Base-by-base conservation (phyloP, 2,888 invertebrate genomes). In the Argyresthia goedartella region DNA sequence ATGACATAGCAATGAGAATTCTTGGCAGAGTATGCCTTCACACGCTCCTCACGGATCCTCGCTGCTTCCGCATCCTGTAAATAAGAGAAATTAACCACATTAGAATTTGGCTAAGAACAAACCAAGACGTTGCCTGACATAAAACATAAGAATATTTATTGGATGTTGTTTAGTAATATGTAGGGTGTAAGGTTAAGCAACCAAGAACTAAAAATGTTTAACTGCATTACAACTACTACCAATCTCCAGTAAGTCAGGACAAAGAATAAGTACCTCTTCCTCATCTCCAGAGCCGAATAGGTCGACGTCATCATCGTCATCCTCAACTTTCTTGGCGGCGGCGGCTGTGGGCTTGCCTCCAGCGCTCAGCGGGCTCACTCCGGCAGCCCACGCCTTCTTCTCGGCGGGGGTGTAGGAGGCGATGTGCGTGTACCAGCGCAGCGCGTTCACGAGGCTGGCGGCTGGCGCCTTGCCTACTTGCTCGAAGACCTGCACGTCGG, bases 1-100 rank as follows among this genome's bases (percentile, higher is more conserved):
- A 96, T 47, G 97, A 97, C 73, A 99, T 99, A 53, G 99, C 99
- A 78, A 99, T 96, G 9, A 97, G 88, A 52, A 88, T 99, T 99
- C 81, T 98, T 99, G 57, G 93, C 97, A 52, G 93, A 90, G 73
- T 99, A 99, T 1, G 95, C 97, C 66, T 95, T 93, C 49, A 99
- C 81, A 66, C 98, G 91, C 75, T 97, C 95, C 65, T 97, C 94
- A 67, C 94, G 93, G 53, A 98, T 81, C 74, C 89, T 92, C 52
- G 91, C 95, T 50, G 95, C 94, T 69, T 95, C 97, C n/a, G 91
- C 94, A 74, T 94, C 91, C 87, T 87, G 56, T 8, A 62, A 65
- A 39, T 4, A 1, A 34, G 33, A 8, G 34, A 49, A 41, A 43
- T 9, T 4, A 8, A 25, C 25, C 25, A 25, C 6, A 25, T 25